Evolutionary conservation across 2,113 vertebrate species (phyloP), one percentile per base, ranked within the genome.

Genomic region (Grantiella picta): DNA sequence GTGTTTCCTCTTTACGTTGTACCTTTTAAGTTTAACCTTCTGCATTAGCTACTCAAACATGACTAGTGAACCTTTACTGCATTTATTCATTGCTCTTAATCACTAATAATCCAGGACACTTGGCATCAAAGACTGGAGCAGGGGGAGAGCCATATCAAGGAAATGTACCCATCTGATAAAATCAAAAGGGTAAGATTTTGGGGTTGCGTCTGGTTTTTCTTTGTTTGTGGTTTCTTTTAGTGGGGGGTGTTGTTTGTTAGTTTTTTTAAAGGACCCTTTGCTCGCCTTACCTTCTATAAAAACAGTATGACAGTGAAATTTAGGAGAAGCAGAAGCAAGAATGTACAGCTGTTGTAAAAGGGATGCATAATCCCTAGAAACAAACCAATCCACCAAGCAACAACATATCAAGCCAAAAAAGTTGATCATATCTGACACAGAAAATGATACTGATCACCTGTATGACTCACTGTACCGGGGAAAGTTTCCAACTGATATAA

Each of bases 211-310:
- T 63, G 5, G 5, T 18, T 69, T 40, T 27, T 25, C 9, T 31
- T 33, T 27, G 9, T 16, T 19, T 13, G 10, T 3, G 5, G 7
- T 2, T 4, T 63, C 20, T 45, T 38, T 35, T 6, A 4, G 4
- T 11, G 13, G 10, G 9, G 3, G 17, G 10, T 35, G 23, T 7
- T 54, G 5, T 19, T 42, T 36, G 7, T 27, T 7, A 5, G 3
- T 2, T 18, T 77, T 68, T 78, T 87, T 64, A 21, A 86, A 77
- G 12, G 15, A 85, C 84, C 2, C 1, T 92, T 76, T 88, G 11
- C 15, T 80, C 31, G 83, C 31, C 28, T 7, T 19, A 79, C 44
- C 7, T 68, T 29, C 28, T 52, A 45, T 14, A 71, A 56, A 90
- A 87, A 18, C 13, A 82, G 9, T 8, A 82, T 1, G 2, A 44